Conservation (phyloP, 2,888 invertebrate genomes). For the Syrphus vitripennis region DNA sequence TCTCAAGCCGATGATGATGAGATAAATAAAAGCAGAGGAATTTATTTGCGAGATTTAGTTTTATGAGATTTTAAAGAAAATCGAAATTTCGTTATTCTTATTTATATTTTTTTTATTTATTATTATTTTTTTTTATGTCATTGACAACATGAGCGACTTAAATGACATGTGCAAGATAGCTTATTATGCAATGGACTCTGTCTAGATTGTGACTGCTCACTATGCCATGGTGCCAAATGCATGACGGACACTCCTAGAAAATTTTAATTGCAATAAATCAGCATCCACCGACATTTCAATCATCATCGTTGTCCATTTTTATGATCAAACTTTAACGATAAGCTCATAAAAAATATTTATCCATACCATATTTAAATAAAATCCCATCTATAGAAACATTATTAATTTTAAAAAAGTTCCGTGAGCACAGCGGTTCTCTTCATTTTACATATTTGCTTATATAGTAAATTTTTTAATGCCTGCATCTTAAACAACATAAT, state of each 20-base stretch:
- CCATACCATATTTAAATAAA: neutral
- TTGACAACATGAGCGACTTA: neutral
- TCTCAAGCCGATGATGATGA: too few species aligned
- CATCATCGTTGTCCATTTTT: neutral
- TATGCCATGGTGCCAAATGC: too few species aligned
- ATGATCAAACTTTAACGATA: neutral
- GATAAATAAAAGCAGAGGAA: too few species aligned
- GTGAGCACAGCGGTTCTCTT: neutral
- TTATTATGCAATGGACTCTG: too few species aligned
- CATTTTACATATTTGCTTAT: neutral
- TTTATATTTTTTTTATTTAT: neutral
- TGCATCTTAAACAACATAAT: neutral
- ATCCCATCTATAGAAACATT: neutral
- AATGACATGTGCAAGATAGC: too few species aligned
- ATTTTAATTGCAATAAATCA: neutral
- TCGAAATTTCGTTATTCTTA: too few species aligned
- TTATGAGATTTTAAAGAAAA: too few species aligned
- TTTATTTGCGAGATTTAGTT: too few species aligned
- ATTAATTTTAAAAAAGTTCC: neutral
- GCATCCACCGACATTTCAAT: neutral
- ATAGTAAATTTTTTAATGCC: neutral
- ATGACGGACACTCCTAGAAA: too few species aligned
- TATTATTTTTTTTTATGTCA: neutral
- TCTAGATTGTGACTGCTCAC: too few species aligned
- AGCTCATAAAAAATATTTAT: constrained; percentile 6